Evolutionary conservation across 2,113 vertebrate species (phyloP).

Genomic region (Delphinapterus leucas): DNA sequence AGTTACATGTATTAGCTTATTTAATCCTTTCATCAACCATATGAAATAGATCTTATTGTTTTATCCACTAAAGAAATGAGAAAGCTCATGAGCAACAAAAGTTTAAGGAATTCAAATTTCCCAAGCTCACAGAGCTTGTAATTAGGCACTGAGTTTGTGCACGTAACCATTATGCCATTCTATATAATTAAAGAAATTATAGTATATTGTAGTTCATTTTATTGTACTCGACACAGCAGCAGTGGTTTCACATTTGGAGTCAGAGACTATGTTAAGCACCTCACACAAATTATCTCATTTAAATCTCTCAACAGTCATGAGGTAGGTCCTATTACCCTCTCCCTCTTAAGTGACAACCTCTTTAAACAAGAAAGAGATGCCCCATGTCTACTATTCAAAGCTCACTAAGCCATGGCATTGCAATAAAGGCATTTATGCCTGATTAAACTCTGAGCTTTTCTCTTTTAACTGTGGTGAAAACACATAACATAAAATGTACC

Average conservation of each 20-base stretch:
- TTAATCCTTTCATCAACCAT: not conserved
- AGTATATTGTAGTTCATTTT: not conserved
- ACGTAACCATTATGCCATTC: constrained; percentile 17
- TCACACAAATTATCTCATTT: constrained; percentile 11
- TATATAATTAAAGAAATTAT: constrained; percentile 58
- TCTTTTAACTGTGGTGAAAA: not conserved
- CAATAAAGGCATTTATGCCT: not conserved
- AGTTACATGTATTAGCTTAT: not conserved
- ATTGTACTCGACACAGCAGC: not conserved
- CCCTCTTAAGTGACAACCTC: not conserved
- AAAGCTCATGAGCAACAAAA: not conserved
- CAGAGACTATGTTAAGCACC: not conserved
- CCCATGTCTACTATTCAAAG: not conserved
- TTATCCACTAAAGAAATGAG: not conserved
- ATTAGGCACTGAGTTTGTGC: not conserved
- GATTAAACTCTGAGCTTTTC: not conserved
- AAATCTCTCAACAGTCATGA: not conserved
- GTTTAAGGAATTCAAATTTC: constrained; percentile 43
- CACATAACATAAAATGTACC: not conserved
- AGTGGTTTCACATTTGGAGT: not conserved
- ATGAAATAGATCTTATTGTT: not conserved
- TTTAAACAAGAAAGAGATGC: not conserved
- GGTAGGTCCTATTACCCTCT: not conserved
- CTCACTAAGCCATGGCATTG: not conserved
- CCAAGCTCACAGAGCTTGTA: not conserved